Conservation (phyloP, 2,888 invertebrate species). For the Euclidia mi region DNA sequence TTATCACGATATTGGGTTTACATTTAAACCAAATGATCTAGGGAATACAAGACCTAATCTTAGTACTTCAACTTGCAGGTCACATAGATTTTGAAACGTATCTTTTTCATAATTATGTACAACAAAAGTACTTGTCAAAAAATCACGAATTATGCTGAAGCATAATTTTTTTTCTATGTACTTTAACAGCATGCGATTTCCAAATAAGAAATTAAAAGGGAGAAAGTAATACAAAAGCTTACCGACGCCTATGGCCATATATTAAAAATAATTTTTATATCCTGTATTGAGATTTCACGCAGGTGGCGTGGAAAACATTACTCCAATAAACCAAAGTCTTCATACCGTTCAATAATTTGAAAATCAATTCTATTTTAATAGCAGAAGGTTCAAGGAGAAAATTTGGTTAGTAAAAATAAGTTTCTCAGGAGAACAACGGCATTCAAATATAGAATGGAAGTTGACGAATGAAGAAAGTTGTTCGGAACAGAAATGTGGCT, state of each 20-base stretch:
- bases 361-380: not conserved
- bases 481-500: constrained; percentile 33
- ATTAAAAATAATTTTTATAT: constrained; percentile 27
- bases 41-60: too few species aligned
- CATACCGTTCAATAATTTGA: not conserved
- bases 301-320: constrained; percentile 40
- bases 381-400: not conserved
- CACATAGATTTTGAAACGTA: too few species aligned
- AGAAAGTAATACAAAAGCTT: constrained; percentile 5
- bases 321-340: constrained; percentile 23
- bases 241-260: constrained; percentile 16
- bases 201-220: too few species aligned
- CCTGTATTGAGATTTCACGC: constrained; percentile 35
- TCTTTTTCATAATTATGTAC: too few species aligned
- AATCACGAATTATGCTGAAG: too few species aligned
- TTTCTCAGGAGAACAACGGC: constrained; percentile 29
- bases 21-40: too few species aligned
- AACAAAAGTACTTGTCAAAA: too few species aligned
- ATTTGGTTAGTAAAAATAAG: not conserved
- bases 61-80: too few species aligned
- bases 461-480: constrained; percentile 57
- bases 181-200: too few species aligned
- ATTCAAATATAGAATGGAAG: constrained; percentile 53
- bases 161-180: too few species aligned
- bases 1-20: too few species aligned